Evolutionary conservation across 2,797 vertebrate species (phyloP).

Genomic region (Dermochelys coriacea): DNA sequence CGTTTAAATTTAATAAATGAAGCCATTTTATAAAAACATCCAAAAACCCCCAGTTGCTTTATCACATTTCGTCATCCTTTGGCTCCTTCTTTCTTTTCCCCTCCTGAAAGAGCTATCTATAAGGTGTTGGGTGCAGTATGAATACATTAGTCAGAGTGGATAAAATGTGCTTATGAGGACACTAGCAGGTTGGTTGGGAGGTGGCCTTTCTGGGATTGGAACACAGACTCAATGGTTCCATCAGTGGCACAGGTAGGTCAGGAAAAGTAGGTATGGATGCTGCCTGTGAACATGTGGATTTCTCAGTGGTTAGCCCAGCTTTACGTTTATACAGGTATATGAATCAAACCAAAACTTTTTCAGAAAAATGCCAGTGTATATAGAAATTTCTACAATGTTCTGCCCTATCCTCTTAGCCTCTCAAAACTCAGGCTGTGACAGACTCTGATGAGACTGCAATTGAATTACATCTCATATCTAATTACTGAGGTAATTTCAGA

Average conservation of each 20-base stretch:
- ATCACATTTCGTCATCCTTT: accelerated
- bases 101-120: accelerated
- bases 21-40: neutral
- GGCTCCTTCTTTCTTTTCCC: accelerated
- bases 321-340: neutral
- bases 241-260: neutral
- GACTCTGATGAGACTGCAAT: neutral
- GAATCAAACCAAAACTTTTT: neutral
- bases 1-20: accelerated
- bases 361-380: neutral
- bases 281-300: neutral
- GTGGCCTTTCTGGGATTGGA: neutral
- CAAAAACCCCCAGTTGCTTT: neutral
- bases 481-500: neutral
- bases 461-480: neutral
- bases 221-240: neutral
- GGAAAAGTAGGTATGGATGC: neutral
- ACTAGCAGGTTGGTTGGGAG: neutral
- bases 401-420: too few relatives aligned
- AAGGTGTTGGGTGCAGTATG: neutral
- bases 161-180: neutral
- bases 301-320: neutral
- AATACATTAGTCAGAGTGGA: accelerated
- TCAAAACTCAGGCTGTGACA: too few relatives aligned
- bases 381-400: neutral